Evolutionary conservation across 2,888 invertebrate genomes (phyloP).

Genomic region (Lepidocyrtinus sp.): DNA sequence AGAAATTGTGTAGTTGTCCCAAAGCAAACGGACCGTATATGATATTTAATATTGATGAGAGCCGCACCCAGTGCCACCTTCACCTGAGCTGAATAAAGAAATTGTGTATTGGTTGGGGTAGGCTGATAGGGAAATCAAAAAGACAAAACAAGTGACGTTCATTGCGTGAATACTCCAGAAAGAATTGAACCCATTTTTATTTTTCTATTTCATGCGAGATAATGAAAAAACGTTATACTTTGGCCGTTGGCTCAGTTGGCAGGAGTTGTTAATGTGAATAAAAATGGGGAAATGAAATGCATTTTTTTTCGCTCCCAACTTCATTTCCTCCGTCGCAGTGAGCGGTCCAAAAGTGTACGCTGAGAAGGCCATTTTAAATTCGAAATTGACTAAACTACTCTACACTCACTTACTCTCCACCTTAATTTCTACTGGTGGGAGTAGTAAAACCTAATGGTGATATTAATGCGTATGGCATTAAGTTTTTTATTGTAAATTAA

Average conservation of each 20-base stretch:
- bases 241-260: no score
- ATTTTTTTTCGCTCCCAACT: constrained; percentile 55
- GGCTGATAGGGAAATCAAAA: constrained; percentile 14
- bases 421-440: constrained; percentile 21
- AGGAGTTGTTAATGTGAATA: constrained; percentile 15
- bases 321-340: constrained; percentile 59
- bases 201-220: neutral
- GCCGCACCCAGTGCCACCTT: constrained; percentile 43
- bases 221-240: neutral
- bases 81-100: constrained; percentile 1
- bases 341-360: constrained; percentile 41
- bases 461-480: no score
- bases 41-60: constrained; percentile 55
- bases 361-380: constrained; percentile 30
- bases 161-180: neutral
- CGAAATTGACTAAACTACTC: constrained; percentile 33
- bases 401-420: constrained; percentile 1
- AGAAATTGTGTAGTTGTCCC: neutral
- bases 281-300: constrained; percentile 25
- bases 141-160: neutral
- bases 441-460: no score
- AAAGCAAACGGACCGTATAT: constrained; percentile 17
- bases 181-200: constrained; percentile 17
- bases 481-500: no score
- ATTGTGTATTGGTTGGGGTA: constrained; percentile 31